phyloP scores from a whole-genome alignment of 1,140 invertebrate species.

The Adelges cooleyi region DNA sequence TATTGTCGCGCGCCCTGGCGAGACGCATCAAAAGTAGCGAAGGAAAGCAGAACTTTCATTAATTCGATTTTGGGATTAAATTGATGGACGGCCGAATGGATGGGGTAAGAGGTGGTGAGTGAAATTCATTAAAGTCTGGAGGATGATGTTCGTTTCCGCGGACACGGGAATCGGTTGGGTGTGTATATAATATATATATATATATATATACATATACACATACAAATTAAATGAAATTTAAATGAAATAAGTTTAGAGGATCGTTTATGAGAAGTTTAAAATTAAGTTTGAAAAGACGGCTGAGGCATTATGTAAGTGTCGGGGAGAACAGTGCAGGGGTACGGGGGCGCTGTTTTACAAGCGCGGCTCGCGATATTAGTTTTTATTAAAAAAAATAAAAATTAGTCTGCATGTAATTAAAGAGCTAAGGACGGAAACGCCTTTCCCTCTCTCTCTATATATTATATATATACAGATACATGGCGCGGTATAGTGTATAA shows the following conservation, averaged over 20 bases:
- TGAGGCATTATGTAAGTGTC: constrained; percentile 1
- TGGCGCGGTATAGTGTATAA: not conserved
- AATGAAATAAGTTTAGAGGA: constrained; percentile 29
- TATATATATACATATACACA: not conserved
- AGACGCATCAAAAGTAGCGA: not conserved
- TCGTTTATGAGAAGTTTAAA: constrained; percentile 29
- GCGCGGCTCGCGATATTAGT: constrained; percentile 19
- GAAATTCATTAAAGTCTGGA: constrained; percentile 28
- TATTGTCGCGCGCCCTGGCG: not conserved
- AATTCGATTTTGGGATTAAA: constrained; percentile 28
- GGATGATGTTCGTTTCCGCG: constrained; percentile 17
- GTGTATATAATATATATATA: not conserved
- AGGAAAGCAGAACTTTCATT: constrained; percentile 27
- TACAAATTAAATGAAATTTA: constrained; percentile 29
- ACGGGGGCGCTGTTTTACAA: constrained; percentile 15
- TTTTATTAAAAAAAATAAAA: constrained; percentile 29
- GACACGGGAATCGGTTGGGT: not conserved
- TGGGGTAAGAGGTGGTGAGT: constrained; percentile 14
- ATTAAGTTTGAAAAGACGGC: constrained; percentile 29
- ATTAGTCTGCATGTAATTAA: constrained; percentile 25
- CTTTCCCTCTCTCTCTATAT: no score
- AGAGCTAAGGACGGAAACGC: not conserved
- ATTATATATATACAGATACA: no score
- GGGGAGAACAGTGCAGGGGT: not conserved
- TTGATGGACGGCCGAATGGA: constrained; percentile 23